phyloP scores from a whole-genome alignment of 2,888 invertebrate genomes.

The Macrosiphum euphorbiae region DNA sequence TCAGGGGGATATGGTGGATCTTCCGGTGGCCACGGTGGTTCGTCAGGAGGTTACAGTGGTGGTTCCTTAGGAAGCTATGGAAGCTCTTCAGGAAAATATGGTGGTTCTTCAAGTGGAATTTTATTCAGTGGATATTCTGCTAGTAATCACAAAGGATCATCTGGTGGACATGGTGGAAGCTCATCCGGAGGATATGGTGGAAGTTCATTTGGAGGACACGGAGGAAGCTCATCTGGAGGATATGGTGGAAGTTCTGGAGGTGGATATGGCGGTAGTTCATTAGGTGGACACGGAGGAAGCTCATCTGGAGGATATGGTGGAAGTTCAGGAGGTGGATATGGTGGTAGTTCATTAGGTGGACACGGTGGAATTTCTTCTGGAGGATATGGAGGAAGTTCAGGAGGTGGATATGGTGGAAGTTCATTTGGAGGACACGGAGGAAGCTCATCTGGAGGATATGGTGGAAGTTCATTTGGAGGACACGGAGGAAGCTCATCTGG shows the following conservation, averaged over 20 bases:
- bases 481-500: not conserved
- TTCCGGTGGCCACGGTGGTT: not conserved
- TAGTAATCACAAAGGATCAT: slow-evolving; percentile 1
- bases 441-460: not conserved
- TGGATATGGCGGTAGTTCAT: not conserved
- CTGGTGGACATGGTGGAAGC: slow-evolving; percentile 25
- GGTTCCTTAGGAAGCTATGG: slow-evolving; percentile 18
- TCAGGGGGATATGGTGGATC: slow-evolving; percentile 30
- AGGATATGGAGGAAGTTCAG: slow-evolving; percentile 31
- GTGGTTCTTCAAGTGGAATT: slow-evolving; percentile 24
- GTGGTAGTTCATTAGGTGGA: not conserved
- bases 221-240: slow-evolving; percentile 14
- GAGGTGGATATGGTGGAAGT: not conserved
- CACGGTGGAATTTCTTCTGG: not conserved
- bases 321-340: not conserved
- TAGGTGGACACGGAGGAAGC: not conserved
- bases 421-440: not conserved
- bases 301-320: slow-evolving; percentile 42
- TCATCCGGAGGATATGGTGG: slow-evolving; percentile 14
- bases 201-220: not conserved
- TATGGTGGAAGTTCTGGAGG: not conserved
- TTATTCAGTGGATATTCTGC: slow-evolving; percentile 13
- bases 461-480: not conserved
- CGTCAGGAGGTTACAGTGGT: slow-evolving; percentile 1
- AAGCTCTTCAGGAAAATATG: slow-evolving; percentile 21